Percentiles rank a stretch among this genome's conserved stretches.
Evolutionary conservation across 1,140 invertebrate genomes (phyloP).

Genomic region (Phenacoccus solenopsis): DNA sequence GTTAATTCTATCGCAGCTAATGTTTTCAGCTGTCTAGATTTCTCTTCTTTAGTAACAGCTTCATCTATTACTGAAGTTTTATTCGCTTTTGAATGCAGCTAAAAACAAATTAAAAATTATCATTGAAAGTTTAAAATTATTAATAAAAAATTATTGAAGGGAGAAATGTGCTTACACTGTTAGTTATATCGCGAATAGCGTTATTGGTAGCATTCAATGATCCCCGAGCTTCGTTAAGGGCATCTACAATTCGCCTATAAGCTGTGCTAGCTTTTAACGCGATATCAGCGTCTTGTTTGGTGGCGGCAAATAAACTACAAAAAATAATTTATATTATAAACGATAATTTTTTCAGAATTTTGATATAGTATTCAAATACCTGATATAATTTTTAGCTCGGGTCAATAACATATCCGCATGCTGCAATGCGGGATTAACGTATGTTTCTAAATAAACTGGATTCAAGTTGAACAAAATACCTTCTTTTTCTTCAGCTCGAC

Average conservation of each 20-base stretch:
- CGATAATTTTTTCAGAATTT: no score
- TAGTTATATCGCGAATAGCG: constrained; percentile 45
- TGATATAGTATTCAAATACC: constrained; percentile 29
- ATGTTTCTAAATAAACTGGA: constrained; percentile 50
- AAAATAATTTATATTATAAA: no score
- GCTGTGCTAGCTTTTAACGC: constrained; percentile 65
- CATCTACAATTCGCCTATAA: constrained; percentile 64
- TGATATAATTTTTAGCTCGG: constrained; percentile 47
- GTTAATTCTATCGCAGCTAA: constrained; percentile 21
- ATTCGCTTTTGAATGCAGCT: constrained; percentile 15
- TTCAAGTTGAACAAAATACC: constrained; percentile 48
- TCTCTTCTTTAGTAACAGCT: constrained; percentile 31
- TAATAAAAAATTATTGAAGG: background rate
- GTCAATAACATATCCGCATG: constrained; percentile 50
- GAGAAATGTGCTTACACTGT: constrained; percentile 23
- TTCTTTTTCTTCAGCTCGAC: constrained; percentile 42
- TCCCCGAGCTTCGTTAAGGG: constrained; percentile 45
- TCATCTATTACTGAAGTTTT: constrained; percentile 24
- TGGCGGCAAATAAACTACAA: constrained; percentile 50
- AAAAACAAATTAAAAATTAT: background rate
- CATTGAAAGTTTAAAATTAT: background rate
- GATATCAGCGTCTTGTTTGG: constrained; percentile 48
- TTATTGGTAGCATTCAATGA: constrained; percentile 40
- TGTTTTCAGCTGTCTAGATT: constrained; percentile 23
- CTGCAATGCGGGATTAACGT: constrained; percentile 47